Conservation (phyloP, 2,888 invertebrate species). For the Ypsolopha sequella region DNA sequence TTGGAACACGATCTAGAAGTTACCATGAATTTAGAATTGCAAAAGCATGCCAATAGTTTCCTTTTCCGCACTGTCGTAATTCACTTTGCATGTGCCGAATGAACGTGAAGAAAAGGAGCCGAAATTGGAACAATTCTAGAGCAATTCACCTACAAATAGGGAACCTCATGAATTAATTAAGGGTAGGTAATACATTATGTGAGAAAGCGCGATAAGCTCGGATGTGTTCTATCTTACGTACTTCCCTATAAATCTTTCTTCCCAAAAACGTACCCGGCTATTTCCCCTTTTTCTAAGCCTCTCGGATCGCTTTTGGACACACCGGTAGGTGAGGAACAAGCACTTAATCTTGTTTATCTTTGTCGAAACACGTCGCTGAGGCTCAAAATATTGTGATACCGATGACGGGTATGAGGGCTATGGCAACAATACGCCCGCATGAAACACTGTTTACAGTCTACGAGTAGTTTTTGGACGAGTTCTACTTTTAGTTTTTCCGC, state of each 20-base stretch:
- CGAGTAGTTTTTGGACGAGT: no score
- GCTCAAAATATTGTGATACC: constrained; percentile 11
- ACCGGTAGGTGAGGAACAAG: constrained; percentile 23
- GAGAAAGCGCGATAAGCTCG: constrained; percentile 18
- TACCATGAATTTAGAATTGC: neutral
- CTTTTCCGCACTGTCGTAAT: no score
- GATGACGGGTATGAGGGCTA: constrained; percentile 8
- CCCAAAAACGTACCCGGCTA: constrained; percentile 30
- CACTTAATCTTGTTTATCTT: constrained; percentile 44
- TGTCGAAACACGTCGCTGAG: constrained; percentile 21
- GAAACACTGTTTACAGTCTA: no score
- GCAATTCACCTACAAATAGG: neutral
- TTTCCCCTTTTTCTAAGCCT: constrained; percentile 26
- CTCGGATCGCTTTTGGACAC: constrained; percentile 28
- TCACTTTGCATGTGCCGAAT: neutral
- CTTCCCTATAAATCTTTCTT: constrained; percentile 30
- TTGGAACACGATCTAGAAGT: neutral
- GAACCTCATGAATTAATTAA: constrained; percentile 1
- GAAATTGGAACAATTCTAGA: neutral
- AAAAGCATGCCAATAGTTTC: neutral
- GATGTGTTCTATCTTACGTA: constrained; percentile 28
- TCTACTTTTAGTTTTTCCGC: no score
- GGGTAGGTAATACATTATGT: constrained; percentile 25
- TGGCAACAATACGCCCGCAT: neutral
- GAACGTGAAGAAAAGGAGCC: neutral